Evolutionary conservation across 2,113 vertebrate species (phyloP).

Genomic region (Forbesichthys agassizii): DNA sequence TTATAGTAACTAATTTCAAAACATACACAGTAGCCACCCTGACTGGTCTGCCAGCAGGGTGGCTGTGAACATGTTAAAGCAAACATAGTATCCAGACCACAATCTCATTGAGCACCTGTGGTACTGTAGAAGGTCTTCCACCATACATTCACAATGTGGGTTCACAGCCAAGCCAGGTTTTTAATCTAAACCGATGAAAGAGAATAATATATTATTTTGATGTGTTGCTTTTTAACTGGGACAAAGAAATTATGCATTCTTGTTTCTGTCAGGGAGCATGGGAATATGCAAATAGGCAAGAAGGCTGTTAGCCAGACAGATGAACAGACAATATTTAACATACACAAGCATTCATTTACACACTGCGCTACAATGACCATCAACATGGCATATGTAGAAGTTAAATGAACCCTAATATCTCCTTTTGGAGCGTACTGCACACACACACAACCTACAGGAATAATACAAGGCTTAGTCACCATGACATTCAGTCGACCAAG

Average conservation of each 20-base stretch:
- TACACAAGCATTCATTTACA: background rate
- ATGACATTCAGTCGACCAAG: constrained; percentile 15
- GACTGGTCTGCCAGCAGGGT: too few relatives aligned
- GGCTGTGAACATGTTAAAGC: too few relatives aligned
- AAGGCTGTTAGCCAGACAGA: too few relatives aligned
- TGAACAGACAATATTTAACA: background rate
- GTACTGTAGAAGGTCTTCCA: too few relatives aligned
- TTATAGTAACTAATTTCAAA: too few relatives aligned
- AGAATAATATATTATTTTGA: constrained; percentile 6
- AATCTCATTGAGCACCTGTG: too few relatives aligned
- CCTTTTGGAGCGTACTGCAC: constrained; percentile 10
- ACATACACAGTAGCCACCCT: too few relatives aligned
- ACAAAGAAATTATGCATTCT: constrained; percentile 2
- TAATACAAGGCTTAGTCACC: constrained; percentile 26
- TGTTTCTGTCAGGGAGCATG: constrained; percentile 1
- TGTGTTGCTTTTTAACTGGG: constrained; percentile 15
- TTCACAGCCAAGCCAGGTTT: constrained; percentile 19
- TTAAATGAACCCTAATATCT: constrained; percentile 13
- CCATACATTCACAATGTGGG: constrained; percentile 33
- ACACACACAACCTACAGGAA: constrained; percentile 10
- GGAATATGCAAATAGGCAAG: too few relatives aligned
- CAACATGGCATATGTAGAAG: constrained; percentile 7
- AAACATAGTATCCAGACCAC: too few relatives aligned
- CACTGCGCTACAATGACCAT: background rate
- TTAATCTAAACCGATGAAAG: constrained; percentile 13